Evolutionary conservation across 2,113 vertebrate species (phyloP), one percentile per base, ranked within the genome.

Genomic region (Dicaeum eximium): DNA sequence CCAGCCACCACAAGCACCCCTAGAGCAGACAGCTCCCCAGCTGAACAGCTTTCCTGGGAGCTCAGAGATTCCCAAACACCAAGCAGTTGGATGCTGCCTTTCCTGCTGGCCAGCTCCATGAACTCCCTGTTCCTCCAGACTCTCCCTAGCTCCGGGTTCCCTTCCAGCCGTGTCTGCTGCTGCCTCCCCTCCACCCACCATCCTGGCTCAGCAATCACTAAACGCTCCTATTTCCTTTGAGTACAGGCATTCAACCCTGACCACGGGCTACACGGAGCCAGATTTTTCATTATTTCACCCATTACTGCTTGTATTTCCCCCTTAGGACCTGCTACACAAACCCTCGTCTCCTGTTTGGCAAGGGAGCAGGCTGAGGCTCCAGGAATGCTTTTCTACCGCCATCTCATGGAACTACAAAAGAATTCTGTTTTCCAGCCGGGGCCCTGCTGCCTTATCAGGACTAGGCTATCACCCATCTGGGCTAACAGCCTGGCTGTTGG

Each of bases 381-480:
- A 91, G 72, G 56, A 58, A 62, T 10, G 93, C 79, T 85, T 89
- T 77, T 78, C 95, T 97, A 35, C 97, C 95, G 97, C 97, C 98
- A 97, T n/a, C 97, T 97, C 71, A 93, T 93, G 97, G 97, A 92
- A 11, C 45, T 19, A 14, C 20, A 6, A 24, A 60, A 27, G 53
- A 96, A 90, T 70, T 61, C 48, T 15, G 1, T 17, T 28, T 47
- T 44, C 57, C 45, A 58, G 38, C 0, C 27, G 4, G 60, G 17
- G 38, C 11, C 21, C 45, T 16, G 58, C 35, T 15, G 24, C 9
- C 30, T 65, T 13, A 11, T 7, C 66, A 22, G 71, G 66, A 48
- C 48, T 3, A 6, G 61, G 71, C 3, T 20, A n/a, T 40, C 54
- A 3, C 72, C 88, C 77, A 20, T 20, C 53, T 10, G 70, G 53